phyloP scores from a whole-genome alignment of 2,113 vertebrate species.

The Budorcas taxicolor region DNA sequence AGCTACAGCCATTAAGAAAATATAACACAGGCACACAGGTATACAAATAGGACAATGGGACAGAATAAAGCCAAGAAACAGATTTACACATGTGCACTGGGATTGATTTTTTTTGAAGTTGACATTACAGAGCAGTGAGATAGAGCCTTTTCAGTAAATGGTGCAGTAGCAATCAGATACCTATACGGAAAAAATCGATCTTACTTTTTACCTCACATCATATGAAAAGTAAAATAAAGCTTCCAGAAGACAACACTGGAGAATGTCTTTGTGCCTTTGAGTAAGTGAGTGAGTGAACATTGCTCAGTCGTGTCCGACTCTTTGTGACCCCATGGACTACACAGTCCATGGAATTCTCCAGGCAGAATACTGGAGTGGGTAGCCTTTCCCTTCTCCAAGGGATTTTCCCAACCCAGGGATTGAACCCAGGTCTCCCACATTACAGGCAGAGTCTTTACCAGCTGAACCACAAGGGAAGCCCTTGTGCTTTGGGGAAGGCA shows the following conservation, averaged over 20 bases:
- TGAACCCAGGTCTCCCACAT: not conserved
- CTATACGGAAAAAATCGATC: not conserved
- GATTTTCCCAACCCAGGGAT: not conserved
- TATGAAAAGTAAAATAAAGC: not conserved
- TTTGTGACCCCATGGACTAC: not conserved
- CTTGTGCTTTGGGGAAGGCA: not conserved
- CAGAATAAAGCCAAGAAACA: not conserved
- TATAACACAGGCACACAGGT: not conserved
- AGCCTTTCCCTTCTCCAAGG: not conserved
- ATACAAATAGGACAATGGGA: not conserved
- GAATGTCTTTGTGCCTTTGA: not conserved
- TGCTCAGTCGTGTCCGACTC: not conserved
- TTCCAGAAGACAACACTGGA: not conserved
- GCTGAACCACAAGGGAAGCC: not conserved
- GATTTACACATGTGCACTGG: not conserved
- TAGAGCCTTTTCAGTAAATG: not conserved
- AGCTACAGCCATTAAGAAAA: not conserved
- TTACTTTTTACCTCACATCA: not conserved
- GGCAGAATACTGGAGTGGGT: not conserved
- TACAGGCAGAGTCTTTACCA: not conserved
- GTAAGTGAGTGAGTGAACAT: not conserved
- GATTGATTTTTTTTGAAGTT: not conserved
- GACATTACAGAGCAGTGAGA: not conserved
- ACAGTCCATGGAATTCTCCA: not conserved
- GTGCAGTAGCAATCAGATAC: not conserved